Evolutionary conservation across 2,113 vertebrate species (phyloP), one percentile per base, ranked within the genome.

Genomic region (Apodemus sylvaticus): DNA sequence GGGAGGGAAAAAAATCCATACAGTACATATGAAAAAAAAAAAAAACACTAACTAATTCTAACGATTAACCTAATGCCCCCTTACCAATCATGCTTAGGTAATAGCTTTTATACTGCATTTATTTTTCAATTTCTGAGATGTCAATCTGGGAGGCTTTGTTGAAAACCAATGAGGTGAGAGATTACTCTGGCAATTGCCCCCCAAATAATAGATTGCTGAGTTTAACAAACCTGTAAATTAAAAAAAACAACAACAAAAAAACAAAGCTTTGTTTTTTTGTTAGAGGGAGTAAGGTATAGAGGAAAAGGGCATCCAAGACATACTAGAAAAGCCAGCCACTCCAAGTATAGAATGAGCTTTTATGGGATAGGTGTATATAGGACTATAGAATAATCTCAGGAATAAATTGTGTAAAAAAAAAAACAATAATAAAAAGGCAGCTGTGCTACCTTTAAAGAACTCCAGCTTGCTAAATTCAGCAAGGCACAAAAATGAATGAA

Each of bases 121-220:
- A 97, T 96, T 97, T 97, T 97, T 71, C 97, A 95, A 95, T 98
- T 97, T 98, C 95, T 88, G 90, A 97, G 71, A 93, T 94, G 95
- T 97, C 97, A 98, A 0, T 96, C 97, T 93, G 73, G 90, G 51
- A 89, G 94, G 94, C 70, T 98, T 97, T 97, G 94, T 14, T 97
- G 94, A 86, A 97, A 97, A 97, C 62, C 95, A 96, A 7, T 12
- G 96, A 97, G 93, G 85, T 97, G 62, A 96, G 92, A 95, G 93
- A 96, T 98, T 96, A 95, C 92, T 94, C 0, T 0, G 94, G 91
- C 96, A 98, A 98, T 97, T 98, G 97, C 51, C 77, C 95, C 95
- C 91, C 71, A 60, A 95, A 79, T 92, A 98, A 97, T 74, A 64
- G 97, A 98, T 76, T 89, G 89, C 68, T 97, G 68, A 36, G 51